Conservation (phyloP, 2,797 vertebrate genomes). For the Amblyopsis hoosieri region DNA sequence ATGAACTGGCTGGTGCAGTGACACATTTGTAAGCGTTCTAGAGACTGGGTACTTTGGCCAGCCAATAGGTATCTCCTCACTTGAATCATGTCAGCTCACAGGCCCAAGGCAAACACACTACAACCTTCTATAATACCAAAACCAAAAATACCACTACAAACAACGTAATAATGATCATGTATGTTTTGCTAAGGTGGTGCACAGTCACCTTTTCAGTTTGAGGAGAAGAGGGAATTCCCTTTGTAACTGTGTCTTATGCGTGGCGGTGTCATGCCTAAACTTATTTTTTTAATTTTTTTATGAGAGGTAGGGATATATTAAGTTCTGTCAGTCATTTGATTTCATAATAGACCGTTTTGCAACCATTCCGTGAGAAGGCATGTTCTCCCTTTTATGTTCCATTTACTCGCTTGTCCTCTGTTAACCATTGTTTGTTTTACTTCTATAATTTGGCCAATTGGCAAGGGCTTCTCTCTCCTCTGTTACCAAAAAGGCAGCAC, state of each 20-base stretch:
- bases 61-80: conserved; percentile 57
- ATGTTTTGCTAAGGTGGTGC: conserved; percentile 62
- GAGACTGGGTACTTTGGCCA: conserved; percentile 66
- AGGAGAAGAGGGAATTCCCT: conserved; percentile 70
- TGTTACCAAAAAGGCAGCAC: conserved; percentile 79
- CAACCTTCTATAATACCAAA: conserved; percentile 78
- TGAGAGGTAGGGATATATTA: conserved; percentile 50
- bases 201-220: conserved; percentile 65
- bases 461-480: conserved; percentile 79
- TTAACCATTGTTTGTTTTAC: conserved; percentile 37
- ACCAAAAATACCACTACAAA: conserved; percentile 79
- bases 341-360: conserved; percentile 55
- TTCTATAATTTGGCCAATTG: conserved; percentile 64
- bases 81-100: conserved; percentile 57
- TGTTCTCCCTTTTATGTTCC: conserved; percentile 36
- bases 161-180: conserved; percentile 74
- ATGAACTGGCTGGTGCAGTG: conserved; percentile 60
- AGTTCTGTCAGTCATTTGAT: conserved; percentile 69
- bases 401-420: conserved; percentile 6
- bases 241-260: conserved; percentile 68
- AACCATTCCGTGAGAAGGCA: conserved; percentile 44
- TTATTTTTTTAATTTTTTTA: conserved; percentile 42
- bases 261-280: conserved; percentile 68
- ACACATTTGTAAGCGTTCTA: conserved; percentile 59
- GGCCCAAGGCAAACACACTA: conserved; percentile 67